Evolutionary conservation across 92 coral and sea anemone species (phyloP), one percentile per base, ranked within the genome.

Genomic region (Isaurus tuberculatus): DNA sequence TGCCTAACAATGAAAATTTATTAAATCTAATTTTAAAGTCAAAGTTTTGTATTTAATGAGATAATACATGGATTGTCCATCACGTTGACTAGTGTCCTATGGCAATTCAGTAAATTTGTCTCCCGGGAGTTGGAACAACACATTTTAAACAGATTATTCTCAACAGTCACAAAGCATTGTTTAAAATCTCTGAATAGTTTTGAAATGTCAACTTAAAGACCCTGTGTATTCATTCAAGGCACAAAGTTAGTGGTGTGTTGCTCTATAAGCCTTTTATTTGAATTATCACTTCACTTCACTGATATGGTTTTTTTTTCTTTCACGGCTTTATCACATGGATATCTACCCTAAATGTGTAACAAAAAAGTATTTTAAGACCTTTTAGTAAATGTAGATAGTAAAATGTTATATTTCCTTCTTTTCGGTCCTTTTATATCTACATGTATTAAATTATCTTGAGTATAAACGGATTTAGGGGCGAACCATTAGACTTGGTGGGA

Each of bases 1-100:
- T 77, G 82, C 64, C 34, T 77, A 77, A 77, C 82, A 77, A 77
- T 77, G 70, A 60, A 36, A 60, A 36, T 57, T 57, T 17, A 58
- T 58, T 77, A 77, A 40, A 77, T 77, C 82, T 36, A 57, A 60
- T 77, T 77, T 77, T 36, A 57, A 77, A 58, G 70, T 33, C 82
- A 77, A 77, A 77, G 55, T 60, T 57, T 34, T 57, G 70, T 25
- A 58, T 57, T 42, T 40, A 28, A 22, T 44, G 82, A 23, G 43
- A 75, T 25, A n/a, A 57, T 65, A 55, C 1, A 17, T 10, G 60
- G 27, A 25, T 72, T 58, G 22, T 32, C n/a, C 13, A 14, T 33
- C 5, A 4, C 16, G 26, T 2, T 31, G 82, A 34, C 82, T 25
- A 8, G 31, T 36, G 70, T 22, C 82, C 82, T 57, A 77, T 58